A percentile compares a stretch with the other conserved stretches of the same genome.
phyloP scores from a whole-genome alignment of 2,888 invertebrate genomes.

The Lathronympha strigana region DNA sequence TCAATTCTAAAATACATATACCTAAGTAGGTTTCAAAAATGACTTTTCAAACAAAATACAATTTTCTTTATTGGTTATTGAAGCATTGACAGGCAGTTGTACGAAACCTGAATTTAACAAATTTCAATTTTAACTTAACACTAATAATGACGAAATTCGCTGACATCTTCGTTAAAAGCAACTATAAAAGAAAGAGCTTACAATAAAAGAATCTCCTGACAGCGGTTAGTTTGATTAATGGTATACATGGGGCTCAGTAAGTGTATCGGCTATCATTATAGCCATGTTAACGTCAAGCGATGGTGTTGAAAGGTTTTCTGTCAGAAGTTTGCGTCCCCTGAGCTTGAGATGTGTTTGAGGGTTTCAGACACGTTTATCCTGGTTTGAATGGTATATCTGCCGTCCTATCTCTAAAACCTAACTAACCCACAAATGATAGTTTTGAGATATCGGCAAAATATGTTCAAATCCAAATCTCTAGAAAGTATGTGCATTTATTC shows the following conservation, averaged over 20 bases:
- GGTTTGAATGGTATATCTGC: no score
- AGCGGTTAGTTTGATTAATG: conserved; percentile 38
- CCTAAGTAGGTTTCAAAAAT: neutral
- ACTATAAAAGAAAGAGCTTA: conserved; percentile 12
- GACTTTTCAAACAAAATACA: neutral
- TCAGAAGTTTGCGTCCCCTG: neutral
- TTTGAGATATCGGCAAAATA: no score
- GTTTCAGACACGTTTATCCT: no score
- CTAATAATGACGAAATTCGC: neutral
- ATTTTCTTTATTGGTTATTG: neutral
- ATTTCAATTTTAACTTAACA: neutral
- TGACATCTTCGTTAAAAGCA: neutral
- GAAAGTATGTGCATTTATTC: no score
- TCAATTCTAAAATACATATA: neutral
- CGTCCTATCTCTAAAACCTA: no score
- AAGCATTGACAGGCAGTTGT: neutral
- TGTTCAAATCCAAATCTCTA: no score
- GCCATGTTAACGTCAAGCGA: conserved; percentile 19
- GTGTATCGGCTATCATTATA: conserved; percentile 30
- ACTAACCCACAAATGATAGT: no score
- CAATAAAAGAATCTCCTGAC: conserved; percentile 16
- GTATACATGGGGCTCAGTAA: neutral
- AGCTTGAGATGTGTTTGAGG: no score
- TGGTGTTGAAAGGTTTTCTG: conserved; percentile 14
- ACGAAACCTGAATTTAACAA: neutral